phyloP scores from a whole-genome alignment of 2,797 vertebrate species.

The Argyrosomus regius region DNA sequence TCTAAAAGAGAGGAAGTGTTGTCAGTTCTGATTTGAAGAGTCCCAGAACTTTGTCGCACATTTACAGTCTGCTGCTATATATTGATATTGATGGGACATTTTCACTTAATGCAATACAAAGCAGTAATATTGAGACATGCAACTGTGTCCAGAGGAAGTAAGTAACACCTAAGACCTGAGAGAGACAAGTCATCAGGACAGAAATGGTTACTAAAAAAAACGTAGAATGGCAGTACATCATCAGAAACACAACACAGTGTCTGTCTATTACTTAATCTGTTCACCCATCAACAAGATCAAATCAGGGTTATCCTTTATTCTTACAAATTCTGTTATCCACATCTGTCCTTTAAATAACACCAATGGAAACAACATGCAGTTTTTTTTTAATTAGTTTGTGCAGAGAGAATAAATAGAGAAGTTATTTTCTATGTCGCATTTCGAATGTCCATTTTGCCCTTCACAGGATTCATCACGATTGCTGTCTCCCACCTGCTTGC shows the following conservation, averaged over 20 bases:
- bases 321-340: neutral
- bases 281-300: neutral
- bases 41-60: slow-evolving; percentile 28
- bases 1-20: slow-evolving; percentile 11
- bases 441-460: neutral
- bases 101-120: slow-evolving; percentile 44
- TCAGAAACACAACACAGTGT: slow-evolving; percentile 17
- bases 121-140: slow-evolving; percentile 65
- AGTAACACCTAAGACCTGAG: slow-evolving; percentile 41
- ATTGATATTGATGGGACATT: slow-evolving; percentile 27
- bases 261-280: neutral
- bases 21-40: slow-evolving; percentile 17
- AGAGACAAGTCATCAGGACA: slow-evolving; percentile 16
- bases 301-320: neutral
- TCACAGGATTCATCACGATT: neutral
- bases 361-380: slow-evolving; percentile 41
- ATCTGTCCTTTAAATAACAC: neutral
- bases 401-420: slow-evolving; percentile 11
- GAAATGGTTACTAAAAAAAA: slow-evolving; percentile 17
- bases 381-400: slow-evolving; percentile 23
- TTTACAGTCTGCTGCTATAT: slow-evolving; percentile 41
- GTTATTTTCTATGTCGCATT: neutral
- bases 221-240: slow-evolving; percentile 16
- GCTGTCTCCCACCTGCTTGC: neutral
- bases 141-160: slow-evolving; percentile 21